Conservation (phyloP, 2,797 vertebrate genomes). For the Centropyge bicolor region DNA sequence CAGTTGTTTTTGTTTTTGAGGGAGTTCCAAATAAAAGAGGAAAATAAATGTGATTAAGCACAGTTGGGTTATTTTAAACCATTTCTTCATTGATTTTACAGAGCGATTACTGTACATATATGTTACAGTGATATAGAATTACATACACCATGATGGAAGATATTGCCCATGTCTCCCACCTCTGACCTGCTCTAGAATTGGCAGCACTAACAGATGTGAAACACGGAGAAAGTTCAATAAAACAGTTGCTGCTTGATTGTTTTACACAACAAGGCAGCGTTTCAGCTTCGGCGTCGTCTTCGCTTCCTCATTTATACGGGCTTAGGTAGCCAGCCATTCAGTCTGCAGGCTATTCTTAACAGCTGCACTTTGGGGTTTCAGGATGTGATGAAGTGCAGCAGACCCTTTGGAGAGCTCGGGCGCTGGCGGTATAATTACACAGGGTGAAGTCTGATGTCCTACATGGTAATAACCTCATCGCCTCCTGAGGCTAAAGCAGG, state of each 20-base stretch:
- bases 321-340: conserved; percentile 35
- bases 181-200: neutral
- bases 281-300: conserved; percentile 20
- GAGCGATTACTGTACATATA: too few relatives aligned
- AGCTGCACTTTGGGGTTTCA: conserved; percentile 64
- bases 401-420: conserved; percentile 62
- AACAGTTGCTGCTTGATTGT: neutral
- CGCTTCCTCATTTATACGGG: conserved; percentile 28
- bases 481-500: conserved; percentile 60
- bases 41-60: too few relatives aligned
- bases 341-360: conserved; percentile 66
- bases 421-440: conserved; percentile 72
- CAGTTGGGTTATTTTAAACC: too few relatives aligned
- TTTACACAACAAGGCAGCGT: conserved; percentile 12
- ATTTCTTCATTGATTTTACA: too few relatives aligned
- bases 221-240: neutral
- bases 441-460: conserved; percentile 66
- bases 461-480: conserved; percentile 66
- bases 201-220: neutral
- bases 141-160: too few relatives aligned
- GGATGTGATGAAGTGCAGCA: conserved; percentile 67
- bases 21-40: too few relatives aligned
- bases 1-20: too few relatives aligned
- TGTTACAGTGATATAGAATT: too few relatives aligned
- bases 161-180: too few relatives aligned